These are phyloP conservation scores for Drosophila tristis DNA, from an alignment of 1,140 invertebrate species.

Conservation along the genomic window DNA sequence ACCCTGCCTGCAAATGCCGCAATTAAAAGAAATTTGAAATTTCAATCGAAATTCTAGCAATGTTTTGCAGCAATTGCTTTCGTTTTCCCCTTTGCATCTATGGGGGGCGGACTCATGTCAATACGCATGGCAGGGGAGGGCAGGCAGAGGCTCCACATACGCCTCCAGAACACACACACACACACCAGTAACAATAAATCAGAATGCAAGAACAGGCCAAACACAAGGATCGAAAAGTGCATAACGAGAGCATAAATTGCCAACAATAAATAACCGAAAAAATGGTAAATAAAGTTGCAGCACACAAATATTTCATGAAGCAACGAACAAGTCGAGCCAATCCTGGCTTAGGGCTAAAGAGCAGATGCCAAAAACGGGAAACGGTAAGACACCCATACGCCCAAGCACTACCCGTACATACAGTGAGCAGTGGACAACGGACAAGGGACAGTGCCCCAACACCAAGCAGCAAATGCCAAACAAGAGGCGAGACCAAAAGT, in stretches of 20 bases:
- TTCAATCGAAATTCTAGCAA: constrained; percentile 12
- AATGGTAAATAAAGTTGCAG: constrained; percentile 82
- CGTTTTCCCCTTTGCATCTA: neutral
- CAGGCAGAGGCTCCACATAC: constrained; percentile 6
- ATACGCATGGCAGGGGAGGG: constrained; percentile 32
- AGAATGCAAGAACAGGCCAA: constrained; percentile 74
- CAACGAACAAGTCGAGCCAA: constrained; percentile 43
- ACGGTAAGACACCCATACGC: constrained; percentile 52
- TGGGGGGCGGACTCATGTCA: constrained; percentile 29
- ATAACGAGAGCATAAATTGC: constrained; percentile 78
- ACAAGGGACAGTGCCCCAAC: constrained; percentile 22
- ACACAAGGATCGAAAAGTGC: constrained; percentile 62
- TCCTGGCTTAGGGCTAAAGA: constrained; percentile 75
- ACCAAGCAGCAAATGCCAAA: constrained; percentile 63
- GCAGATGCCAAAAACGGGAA: constrained; percentile 76
- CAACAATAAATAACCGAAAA: constrained; percentile 82
- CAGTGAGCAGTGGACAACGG: constrained; percentile 25
- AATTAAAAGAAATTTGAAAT: constrained; percentile 48
- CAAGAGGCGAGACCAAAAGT: constrained; percentile 77
- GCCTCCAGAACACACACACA: constrained; percentile 2
- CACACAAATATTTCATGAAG: constrained; percentile 79
- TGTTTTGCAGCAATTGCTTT: constrained; percentile 13
- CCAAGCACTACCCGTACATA: constrained; percentile 6
- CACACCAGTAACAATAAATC: constrained; percentile 63
- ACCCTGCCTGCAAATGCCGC: constrained; percentile 4